Evolutionary conservation across 2,797 vertebrate genomes (phyloP), one percentile per base, ranked within the genome.

Genomic region (Hirundo rustica): DNA sequence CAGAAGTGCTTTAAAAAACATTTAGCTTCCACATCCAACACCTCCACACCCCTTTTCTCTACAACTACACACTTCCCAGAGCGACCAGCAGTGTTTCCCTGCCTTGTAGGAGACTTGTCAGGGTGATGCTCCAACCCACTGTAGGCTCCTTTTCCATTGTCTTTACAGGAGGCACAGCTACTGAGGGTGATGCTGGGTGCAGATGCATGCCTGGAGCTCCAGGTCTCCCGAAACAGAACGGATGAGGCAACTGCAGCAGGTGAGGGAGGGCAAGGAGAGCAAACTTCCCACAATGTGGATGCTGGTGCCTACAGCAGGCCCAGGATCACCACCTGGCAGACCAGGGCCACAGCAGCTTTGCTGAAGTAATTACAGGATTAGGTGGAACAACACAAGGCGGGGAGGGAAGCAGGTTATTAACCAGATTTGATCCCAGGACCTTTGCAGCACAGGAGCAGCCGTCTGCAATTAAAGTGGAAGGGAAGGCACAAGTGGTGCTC

Each of bases 361-460:
- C 72, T 29, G 58, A 89, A 66, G 89, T 91, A 96, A 95, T 93
- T 96, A 95, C 51, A 81, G 89, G 93, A 96, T 95, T 96, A 96
- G 79, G 66, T 84, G 62, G 72, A 95, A 95, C 86, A 95, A 94
- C 78, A 85, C 40, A 0, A 32, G 29, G n/a, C 5, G 9, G 57
- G 48, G 42, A 89, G 82, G 75, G 61, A 89, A 94, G 42, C 13
- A 7, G 58, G 78, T 72, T 88, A 92, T 95, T 94, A 92, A 78
- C 58, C 86, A 95, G 78, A 83, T 92, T 87, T 95, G 92, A 95
- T 91, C 91, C 81, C 50, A 17, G 62, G 91, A 93, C 87, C 81
- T 96, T 34, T 94, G 92, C 11, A 12, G 75, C 57, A 23, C 3
- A 1, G 67, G 42, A 86, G 42, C 88, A 95, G 88, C 64, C 80